A percentile compares a stretch with the other conserved stretches of the same genome.
phyloP scores from a whole-genome alignment of 2,113 vertebrate species.

The Neotoma lepida region DNA sequence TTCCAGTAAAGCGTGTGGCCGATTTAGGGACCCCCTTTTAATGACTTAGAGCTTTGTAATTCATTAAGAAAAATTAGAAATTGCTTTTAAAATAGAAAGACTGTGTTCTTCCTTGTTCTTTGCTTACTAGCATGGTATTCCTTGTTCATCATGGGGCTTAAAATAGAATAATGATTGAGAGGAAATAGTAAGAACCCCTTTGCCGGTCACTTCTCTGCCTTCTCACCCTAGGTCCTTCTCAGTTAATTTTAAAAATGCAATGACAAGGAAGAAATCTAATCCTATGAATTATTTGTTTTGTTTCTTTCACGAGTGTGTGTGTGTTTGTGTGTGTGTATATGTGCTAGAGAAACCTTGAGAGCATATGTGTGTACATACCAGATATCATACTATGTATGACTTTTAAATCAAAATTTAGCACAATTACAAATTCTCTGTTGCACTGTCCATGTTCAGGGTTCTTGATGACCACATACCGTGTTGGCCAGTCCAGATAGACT shows the following conservation, averaged over 20 bases:
- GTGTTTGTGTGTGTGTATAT: background rate
- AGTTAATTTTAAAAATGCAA: background rate
- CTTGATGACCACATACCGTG: rapidly evolving
- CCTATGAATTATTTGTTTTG: background rate
- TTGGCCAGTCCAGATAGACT: background rate
- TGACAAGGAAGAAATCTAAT: background rate
- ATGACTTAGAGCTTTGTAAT: background rate
- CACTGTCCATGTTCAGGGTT: background rate
- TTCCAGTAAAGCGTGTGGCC: background rate
- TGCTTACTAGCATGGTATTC: background rate
- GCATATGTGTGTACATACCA: background rate
- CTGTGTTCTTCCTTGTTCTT: background rate
- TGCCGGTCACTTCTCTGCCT: background rate
- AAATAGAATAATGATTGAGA: background rate
- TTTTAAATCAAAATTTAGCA: background rate
- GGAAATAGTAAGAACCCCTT: background rate
- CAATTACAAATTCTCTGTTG: background rate
- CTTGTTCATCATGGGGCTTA: background rate
- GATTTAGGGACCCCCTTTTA: background rate
- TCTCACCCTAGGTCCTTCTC: background rate
- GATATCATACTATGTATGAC: background rate
- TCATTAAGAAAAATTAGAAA: background rate
- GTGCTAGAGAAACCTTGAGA: background rate
- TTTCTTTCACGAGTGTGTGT: background rate
- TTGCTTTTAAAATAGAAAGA: background rate